Conservation (phyloP, 2,113 vertebrate species). For the Megalops atlanticus region DNA sequence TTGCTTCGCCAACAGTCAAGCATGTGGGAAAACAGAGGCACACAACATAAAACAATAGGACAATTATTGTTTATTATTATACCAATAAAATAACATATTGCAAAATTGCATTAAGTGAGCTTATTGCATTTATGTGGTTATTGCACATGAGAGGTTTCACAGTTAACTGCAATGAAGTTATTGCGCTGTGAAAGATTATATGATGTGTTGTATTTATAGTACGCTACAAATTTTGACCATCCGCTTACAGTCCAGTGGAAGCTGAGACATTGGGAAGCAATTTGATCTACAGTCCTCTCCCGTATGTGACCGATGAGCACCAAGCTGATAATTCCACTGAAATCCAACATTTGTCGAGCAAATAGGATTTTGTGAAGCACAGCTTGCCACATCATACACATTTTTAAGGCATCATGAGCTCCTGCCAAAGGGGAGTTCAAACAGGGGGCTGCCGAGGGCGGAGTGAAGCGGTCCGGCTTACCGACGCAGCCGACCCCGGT, state of each 20-base stretch:
- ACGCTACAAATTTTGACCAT: neutral
- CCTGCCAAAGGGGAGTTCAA: neutral
- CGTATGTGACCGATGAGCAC: neutral
- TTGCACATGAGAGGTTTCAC: too few relatives aligned
- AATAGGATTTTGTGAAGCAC: neutral
- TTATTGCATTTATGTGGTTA: too few relatives aligned
- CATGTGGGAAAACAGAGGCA: too few relatives aligned
- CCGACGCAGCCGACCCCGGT: conserved; percentile 83
- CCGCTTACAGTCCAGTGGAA: neutral
- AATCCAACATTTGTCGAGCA: neutral
- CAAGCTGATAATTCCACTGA: neutral
- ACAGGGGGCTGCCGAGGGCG: neutral
- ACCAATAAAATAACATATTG: too few relatives aligned
- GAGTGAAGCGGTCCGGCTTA: conserved; percentile 55
- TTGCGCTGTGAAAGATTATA: neutral
- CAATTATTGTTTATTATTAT: too few relatives aligned
- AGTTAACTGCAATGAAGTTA: too few relatives aligned
- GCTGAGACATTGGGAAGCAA: neutral
- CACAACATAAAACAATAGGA: too few relatives aligned
- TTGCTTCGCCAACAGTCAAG: too few relatives aligned
- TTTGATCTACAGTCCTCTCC: neutral
- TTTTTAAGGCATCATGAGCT: neutral
- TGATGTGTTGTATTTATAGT: neutral
- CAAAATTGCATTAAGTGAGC: too few relatives aligned
- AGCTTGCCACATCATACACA: neutral